Evolutionary conservation across 2,113 vertebrate species (phyloP), one percentile per base, ranked within the genome.

Genomic region (Cavia porcellus): DNA sequence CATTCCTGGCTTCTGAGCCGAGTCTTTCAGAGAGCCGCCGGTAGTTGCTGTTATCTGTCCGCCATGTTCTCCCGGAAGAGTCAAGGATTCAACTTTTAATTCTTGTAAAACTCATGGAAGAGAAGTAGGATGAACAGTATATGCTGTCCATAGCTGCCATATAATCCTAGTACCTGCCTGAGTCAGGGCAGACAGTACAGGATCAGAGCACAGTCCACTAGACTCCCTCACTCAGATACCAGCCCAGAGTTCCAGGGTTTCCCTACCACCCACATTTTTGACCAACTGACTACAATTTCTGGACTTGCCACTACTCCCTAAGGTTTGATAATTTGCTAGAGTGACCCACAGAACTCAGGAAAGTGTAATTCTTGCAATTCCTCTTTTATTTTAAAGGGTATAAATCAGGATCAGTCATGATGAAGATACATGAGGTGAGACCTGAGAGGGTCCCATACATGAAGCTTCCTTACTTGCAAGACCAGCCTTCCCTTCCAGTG

Each of bases 311-410:
- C 20, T 50, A 15, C 20, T 14, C 2, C 15, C 15, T 88, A 28
- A 81, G 22, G 19, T 45, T 83, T 79, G 50, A 64, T 89, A 57
- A 77, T 83, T 89, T 77, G n/a, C 57, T 86, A 83, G 74, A 92
- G 77, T 77, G 45, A 77, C 64, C 81, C 57, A 74, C n/a, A 81
- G 68, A 80, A 72, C 35, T 94, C 57, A 64, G n/a, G 30, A 59
- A 94, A 52, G 45, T 88, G 14, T 52, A 47, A 3, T 86, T 68
- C n/a, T 91, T 89, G 28, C 2, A n/a, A 79, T 95, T 66, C 30
- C 0, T 22, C 17, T 90, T 95, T 90, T 80, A n/a, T 79, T 80
- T 38, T 55, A 66, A 96, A 92, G 9, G 20, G 64, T 68, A 50
- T 30, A 86, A 84, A 61, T 81, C 30, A 47, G 74, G 24, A 74